phyloP scores from a whole-genome alignment of 2,888 invertebrate genomes.

The Drosophila paucipuncta region DNA sequence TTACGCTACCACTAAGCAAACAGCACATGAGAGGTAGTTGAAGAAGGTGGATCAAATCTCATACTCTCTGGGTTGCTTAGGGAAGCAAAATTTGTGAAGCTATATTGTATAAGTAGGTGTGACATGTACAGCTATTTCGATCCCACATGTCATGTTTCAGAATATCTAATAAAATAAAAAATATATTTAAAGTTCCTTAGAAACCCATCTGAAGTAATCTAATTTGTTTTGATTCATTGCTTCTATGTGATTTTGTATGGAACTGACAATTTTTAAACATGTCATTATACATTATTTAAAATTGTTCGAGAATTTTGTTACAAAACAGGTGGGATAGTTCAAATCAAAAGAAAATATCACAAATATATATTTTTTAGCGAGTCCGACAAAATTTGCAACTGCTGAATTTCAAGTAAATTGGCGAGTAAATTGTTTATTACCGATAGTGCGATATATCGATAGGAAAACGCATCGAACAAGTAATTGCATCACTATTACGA shows the following conservation, averaged over 20 bases:
- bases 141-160: too few relatives aligned
- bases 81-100: too few relatives aligned
- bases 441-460: slow-evolving; percentile 38
- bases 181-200: too few relatives aligned
- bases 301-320: background rate
- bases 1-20: background rate
- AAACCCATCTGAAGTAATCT: background rate
- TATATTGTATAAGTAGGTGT: too few relatives aligned
- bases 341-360: background rate
- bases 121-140: background rate
- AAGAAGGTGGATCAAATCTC: too few relatives aligned
- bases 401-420: background rate
- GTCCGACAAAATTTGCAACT: background rate
- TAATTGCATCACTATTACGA: slow-evolving; percentile 44
- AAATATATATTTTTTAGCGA: background rate
- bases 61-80: too few relatives aligned
- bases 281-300: background rate
- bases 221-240: background rate
- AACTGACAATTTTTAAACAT: background rate
- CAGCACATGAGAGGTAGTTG: too few relatives aligned
- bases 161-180: too few relatives aligned
- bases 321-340: background rate
- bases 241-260: background rate
- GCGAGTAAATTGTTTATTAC: background rate
- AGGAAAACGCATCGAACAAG: slow-evolving; percentile 8